Conservation (phyloP, 1,140 invertebrate genomes). For the Heliconius nattereri region DNA sequence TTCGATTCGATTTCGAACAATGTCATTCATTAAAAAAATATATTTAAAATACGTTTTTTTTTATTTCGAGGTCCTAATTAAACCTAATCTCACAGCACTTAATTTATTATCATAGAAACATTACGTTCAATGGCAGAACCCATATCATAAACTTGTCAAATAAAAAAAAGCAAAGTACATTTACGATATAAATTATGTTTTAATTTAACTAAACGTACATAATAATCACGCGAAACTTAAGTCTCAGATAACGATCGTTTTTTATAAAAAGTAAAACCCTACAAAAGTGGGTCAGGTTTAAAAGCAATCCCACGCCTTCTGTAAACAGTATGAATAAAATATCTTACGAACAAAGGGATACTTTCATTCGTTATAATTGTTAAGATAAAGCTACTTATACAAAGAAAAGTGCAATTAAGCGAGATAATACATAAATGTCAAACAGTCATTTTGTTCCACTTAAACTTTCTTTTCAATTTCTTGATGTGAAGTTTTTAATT, state of each 20-base stretch:
- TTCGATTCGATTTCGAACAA: no score
- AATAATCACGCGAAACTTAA: conserved; percentile 1
- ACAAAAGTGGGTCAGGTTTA: conserved; percentile 34
- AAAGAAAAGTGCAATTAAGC: conserved; percentile 29
- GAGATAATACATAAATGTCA: neutral
- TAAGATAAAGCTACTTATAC: conserved; percentile 24
- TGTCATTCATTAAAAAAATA: no score
- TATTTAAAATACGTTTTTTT: no score
- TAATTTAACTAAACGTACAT: neutral
- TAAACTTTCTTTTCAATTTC: neutral
- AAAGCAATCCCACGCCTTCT: conserved; percentile 34
- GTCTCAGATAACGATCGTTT: conserved; percentile 2
- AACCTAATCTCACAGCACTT: no score
- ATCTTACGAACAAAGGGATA: conserved; percentile 20
- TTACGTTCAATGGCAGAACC: neutral
- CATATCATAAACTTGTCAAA: neutral
- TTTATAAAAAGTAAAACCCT: conserved; percentile 9
- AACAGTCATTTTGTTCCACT: neutral
- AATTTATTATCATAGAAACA: neutral
- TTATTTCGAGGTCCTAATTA: no score
- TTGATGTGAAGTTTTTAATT: neutral
- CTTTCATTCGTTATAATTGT: conserved; percentile 23
- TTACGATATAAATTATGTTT: neutral
- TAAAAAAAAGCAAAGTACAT: neutral
- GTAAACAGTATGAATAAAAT: conserved; percentile 35